Evolutionary conservation across 2,888 invertebrate genomes (phyloP).

Genomic region (Phania funesta): DNA sequence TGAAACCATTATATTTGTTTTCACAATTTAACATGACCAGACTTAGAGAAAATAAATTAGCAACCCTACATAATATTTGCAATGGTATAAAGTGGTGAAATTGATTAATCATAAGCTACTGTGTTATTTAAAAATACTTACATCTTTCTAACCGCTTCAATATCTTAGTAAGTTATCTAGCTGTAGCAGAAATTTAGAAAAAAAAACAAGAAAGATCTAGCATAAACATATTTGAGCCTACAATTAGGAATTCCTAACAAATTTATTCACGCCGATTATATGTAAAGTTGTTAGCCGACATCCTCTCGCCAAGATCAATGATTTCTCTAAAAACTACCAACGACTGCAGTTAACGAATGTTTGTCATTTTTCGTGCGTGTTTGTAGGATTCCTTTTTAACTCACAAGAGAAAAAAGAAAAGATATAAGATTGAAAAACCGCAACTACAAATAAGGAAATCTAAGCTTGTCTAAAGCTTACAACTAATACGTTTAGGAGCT

Average conservation of each 20-base stretch:
- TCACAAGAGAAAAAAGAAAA: background rate
- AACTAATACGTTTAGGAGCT: slow-evolving; percentile 56
- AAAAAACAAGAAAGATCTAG: background rate
- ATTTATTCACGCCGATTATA: slow-evolving; percentile 69
- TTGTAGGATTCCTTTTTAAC: slow-evolving; percentile 46
- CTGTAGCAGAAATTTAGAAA: background rate
- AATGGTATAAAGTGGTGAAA: no score
- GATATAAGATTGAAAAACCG: background rate
- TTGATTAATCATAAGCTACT: no score
- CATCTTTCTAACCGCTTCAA: background rate
- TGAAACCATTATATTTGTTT: no score
- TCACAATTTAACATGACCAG: no score
- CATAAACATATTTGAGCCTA: slow-evolving; percentile 13
- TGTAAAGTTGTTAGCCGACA: slow-evolving; percentile 22
- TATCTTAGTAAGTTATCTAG: background rate
- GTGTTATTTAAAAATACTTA: background rate
- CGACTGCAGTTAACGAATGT: slow-evolving; percentile 58
- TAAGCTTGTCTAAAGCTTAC: slow-evolving; percentile 49
- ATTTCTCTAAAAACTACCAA: slow-evolving; percentile 21
- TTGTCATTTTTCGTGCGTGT: slow-evolving; percentile 64
- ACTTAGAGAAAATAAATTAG: no score
- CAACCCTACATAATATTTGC: no score
- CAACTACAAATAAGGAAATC: slow-evolving; percentile 36
- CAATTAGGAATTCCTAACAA: slow-evolving; percentile 72
- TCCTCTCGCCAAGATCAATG: slow-evolving; percentile 27